Base-by-base conservation (phyloP, 2,113 vertebrate genomes). In the Atlantisia rogersi region DNA sequence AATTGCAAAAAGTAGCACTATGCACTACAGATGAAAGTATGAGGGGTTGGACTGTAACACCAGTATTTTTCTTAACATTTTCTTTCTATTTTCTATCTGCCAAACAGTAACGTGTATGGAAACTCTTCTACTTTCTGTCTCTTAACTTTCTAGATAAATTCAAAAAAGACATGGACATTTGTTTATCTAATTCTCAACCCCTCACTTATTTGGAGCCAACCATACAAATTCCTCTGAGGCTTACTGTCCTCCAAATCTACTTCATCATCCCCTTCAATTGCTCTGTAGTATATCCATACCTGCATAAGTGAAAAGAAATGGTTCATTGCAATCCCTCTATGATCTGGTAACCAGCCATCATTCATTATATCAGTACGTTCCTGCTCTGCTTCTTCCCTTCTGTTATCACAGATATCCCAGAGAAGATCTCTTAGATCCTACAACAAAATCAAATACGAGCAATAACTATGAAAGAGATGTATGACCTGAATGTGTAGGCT, bases 291-390 rank as follows among this genome's bases (percentile, higher is more conserved):
- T 62, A 56, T 42, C 22, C 90, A 80, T 96, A 99, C 99, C 99
- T 99, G 99, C 96, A 98, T 98, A 73, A 99, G 97, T 11, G 98
- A 95, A 83, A 98, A 98, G 96, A 98, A 99, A 94, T 99, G 97
- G 94, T 99, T 99, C 82, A 99, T 92, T 18, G 98, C 91, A 12
- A 99, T 70, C 3, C 95, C 96, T 0, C 92, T 95, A 7, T 81
- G 97, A 82, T 99, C 98, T n/a, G 97, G 97, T 62, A 99, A 65
- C 99, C 99, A 99, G 39, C 95, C 97, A 35, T 98, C 94, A 6
- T 94, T 96, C 92, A 98, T 98, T 9, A 99, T 90, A 32, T 86
- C 95, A 29, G 52, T 65, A 42, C 92, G 97, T 91, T 99, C 98
- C 69, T 98, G 97, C 86, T 98, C 98, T 3, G 98, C 98, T 82